phyloP scores from a whole-genome alignment of 2,113 vertebrate species.

The Elgaria multicarinata region DNA sequence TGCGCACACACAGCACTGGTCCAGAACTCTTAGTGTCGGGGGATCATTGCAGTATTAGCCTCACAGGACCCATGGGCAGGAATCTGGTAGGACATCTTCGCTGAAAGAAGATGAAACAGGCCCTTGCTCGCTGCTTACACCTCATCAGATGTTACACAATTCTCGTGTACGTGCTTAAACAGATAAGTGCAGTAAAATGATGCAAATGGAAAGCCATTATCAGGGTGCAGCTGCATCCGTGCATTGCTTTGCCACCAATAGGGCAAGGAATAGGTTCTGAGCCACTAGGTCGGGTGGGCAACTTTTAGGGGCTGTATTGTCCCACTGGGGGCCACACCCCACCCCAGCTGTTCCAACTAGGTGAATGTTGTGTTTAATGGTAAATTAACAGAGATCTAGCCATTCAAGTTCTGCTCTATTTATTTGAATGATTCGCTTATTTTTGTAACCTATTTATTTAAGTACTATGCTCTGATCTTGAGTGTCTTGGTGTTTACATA shows the following conservation, averaged over 20 bases:
- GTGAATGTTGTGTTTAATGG: neutral
- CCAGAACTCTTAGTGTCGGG: neutral
- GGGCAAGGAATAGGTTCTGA: neutral
- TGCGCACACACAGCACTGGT: neutral
- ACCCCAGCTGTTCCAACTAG: neutral
- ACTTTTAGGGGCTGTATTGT: no score
- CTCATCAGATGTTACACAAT: conserved; percentile 28
- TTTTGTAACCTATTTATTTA: conserved; percentile 25
- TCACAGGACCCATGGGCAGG: neutral
- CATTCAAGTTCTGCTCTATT: neutral
- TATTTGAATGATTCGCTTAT: neutral
- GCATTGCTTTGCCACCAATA: neutral
- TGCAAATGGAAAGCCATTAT: conserved; percentile 19
- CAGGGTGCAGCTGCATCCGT: neutral
- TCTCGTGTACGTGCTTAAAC: conserved; percentile 38
- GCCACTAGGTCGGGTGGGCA: neutral
- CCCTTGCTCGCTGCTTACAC: conserved; percentile 23
- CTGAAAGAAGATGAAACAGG: conserved; percentile 49
- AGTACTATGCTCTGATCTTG: conserved; percentile 3
- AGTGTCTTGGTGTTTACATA: conserved; percentile 45
- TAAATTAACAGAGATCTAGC: neutral
- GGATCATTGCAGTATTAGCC: neutral
- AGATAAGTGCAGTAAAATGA: conserved; percentile 24
- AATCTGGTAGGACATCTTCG: neutral
- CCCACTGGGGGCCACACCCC: no score